Evolutionary conservation across 2,888 invertebrate species (phyloP).

Genomic region (Sinhomidia bicolor): DNA sequence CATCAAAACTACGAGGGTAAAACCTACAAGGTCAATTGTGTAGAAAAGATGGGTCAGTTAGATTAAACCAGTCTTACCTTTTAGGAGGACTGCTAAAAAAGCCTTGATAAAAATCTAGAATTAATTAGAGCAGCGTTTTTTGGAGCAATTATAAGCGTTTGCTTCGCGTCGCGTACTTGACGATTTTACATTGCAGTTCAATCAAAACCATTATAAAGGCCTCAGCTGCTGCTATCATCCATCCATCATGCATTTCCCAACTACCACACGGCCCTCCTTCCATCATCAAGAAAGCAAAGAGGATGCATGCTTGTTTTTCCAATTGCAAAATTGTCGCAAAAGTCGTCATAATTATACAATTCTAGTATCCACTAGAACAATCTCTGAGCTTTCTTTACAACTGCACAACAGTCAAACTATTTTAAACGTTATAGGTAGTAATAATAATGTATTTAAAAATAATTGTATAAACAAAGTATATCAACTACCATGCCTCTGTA

Average conservation of each 20-base stretch:
- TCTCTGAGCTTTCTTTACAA: conserved; percentile 67
- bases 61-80: too few relatives aligned
- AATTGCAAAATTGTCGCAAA: neutral
- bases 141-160: too few relatives aligned
- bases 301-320: neutral
- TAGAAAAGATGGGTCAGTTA: neutral
- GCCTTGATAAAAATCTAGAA: neutral
- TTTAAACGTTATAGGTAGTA: conserved; percentile 23
- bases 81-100: too few relatives aligned
- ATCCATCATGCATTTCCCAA: neutral
- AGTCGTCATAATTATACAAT: too few relatives aligned
- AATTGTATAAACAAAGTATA: neutral
- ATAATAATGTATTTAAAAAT: too few relatives aligned
- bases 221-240: too few relatives aligned
- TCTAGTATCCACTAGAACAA: conserved; percentile 51
- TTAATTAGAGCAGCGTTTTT: too few relatives aligned
- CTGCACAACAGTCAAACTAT: conserved; percentile 55
- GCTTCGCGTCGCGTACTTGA: too few relatives aligned
- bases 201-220: too few relatives aligned
- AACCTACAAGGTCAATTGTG: neutral
- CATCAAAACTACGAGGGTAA: neutral
- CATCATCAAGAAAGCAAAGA: neutral
- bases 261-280: neutral
- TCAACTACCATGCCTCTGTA: neutral
- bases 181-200: too few relatives aligned